A percentile compares a stretch with the other conserved stretches of the same genome.
These are phyloP conservation scores for Pycnonotus jocosus DNA, from an alignment of 2,113 vertebrate genomes.

Conservation along the genomic window DNA sequence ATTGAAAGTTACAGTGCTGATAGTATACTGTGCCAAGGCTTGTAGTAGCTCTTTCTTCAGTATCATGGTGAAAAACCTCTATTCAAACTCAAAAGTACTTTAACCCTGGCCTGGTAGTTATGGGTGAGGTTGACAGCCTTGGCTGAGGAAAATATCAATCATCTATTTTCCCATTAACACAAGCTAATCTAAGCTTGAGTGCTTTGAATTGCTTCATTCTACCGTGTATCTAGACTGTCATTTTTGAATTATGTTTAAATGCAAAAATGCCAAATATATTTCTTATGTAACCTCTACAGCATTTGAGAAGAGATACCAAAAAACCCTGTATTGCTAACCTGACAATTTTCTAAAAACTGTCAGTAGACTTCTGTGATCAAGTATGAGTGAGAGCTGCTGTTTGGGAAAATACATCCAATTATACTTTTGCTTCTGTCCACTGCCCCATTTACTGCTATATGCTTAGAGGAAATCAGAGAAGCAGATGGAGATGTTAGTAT, in stretches of 20 bases:
- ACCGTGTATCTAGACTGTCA: not conserved
- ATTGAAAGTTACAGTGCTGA: not conserved
- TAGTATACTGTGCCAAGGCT: not conserved
- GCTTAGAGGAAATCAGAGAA: not conserved
- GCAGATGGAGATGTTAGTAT: not conserved
- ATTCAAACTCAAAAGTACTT: not conserved
- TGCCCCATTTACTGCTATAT: not conserved
- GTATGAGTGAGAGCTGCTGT: not conserved
- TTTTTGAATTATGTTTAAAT: conserved; percentile 6
- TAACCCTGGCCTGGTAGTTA: not conserved
- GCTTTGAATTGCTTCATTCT: conserved; percentile 4
- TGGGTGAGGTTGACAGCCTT: not conserved
- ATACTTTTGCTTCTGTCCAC: not conserved
- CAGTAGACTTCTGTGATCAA: not conserved
- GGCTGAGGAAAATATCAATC: not conserved
- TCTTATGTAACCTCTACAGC: not conserved
- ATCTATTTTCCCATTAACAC: not conserved
- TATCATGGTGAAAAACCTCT: not conserved
- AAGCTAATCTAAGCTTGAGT: not conserved
- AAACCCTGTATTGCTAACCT: not conserved
- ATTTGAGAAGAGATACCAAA: not conserved
- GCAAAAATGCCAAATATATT: not conserved
- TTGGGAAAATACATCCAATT: not conserved
- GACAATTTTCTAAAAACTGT: not conserved
- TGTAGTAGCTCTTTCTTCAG: not conserved